phyloP scores from a whole-genome alignment of 2,113 vertebrate species.

The Lipophrys pholis region DNA sequence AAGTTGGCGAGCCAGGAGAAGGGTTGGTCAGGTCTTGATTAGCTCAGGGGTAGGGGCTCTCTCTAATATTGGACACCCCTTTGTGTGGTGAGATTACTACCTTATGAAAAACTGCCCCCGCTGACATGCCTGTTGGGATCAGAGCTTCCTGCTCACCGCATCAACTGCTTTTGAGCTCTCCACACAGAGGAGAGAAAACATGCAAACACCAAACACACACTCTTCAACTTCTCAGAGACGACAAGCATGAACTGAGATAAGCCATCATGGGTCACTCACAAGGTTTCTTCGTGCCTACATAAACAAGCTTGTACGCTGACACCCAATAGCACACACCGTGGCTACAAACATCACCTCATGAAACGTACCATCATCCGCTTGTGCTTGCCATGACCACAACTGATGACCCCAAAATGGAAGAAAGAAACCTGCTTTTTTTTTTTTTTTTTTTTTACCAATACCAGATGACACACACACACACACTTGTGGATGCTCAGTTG shows the following conservation, averaged over 20 bases:
- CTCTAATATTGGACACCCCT: constrained; percentile 75
- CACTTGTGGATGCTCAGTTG: constrained; percentile 30
- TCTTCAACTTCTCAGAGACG: constrained; percentile 13
- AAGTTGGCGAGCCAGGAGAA: constrained; percentile 54
- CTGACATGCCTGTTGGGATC: constrained; percentile 76
- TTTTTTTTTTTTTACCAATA: constrained; percentile 54
- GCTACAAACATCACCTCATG: constrained; percentile 19
- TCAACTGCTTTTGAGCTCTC: constrained; percentile 59
- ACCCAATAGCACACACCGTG: not conserved
- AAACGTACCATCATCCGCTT: constrained; percentile 14
- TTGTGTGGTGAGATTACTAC: constrained; percentile 79
- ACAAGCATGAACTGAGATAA: constrained; percentile 1
- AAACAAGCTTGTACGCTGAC: constrained; percentile 19
- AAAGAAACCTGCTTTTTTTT: constrained; percentile 64
- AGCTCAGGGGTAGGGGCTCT: constrained; percentile 72
- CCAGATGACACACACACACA: constrained; percentile 64
- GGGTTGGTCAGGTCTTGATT: constrained; percentile 75
- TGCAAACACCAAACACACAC: constrained; percentile 40
- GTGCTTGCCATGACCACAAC: constrained; percentile 38
- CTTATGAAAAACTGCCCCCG: constrained; percentile 81
- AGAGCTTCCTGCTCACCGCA: constrained; percentile 70
- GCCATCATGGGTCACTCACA: not conserved
- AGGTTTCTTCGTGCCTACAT: constrained; percentile 1
- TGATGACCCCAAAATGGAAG: constrained; percentile 64
- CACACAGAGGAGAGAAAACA: constrained; percentile 43